phyloP scores from a whole-genome alignment of 2,888 invertebrate genomes.

The Agrochola litura region DNA sequence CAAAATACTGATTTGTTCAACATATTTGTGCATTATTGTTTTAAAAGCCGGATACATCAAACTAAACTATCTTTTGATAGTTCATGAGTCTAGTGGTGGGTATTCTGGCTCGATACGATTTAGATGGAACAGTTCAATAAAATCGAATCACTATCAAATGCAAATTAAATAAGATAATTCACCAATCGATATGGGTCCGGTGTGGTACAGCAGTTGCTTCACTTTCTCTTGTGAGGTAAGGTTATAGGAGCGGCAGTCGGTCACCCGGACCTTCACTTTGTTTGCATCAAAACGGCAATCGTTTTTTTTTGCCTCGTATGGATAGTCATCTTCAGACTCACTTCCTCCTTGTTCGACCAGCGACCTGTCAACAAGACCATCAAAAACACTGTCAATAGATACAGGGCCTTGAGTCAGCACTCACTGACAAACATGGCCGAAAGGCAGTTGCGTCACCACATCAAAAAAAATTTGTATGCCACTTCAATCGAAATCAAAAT shows the following conservation, averaged over 20 bases:
- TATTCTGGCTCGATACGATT: not conserved
- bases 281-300: conserved; percentile 43
- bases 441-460: fast-evolving
- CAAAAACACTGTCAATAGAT: not conserved
- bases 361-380: conserved; percentile 28
- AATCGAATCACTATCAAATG: not conserved
- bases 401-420: no score
- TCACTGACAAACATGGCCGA: no score
- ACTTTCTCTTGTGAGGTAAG: conserved; percentile 82
- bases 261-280: conserved; percentile 17
- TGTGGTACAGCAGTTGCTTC: conserved; percentile 35
- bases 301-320: conserved; percentile 10
- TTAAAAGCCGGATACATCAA: no score
- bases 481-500: no score
- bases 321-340: conserved; percentile 61
- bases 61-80: not conserved
- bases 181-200: conserved; percentile 54
- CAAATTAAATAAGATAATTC: not conserved
- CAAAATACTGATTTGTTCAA: no score
- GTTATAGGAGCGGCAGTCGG: conserved; percentile 24
- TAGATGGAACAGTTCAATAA: not conserved
- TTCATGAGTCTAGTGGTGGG: not conserved
- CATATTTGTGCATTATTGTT: no score
- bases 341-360: conserved; percentile 49
- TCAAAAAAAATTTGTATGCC: no score